These are phyloP conservation scores for Lasioglossum villosulum DNA, from an alignment of 2,888 invertebrate species.

Conservation along the genomic window DNA sequence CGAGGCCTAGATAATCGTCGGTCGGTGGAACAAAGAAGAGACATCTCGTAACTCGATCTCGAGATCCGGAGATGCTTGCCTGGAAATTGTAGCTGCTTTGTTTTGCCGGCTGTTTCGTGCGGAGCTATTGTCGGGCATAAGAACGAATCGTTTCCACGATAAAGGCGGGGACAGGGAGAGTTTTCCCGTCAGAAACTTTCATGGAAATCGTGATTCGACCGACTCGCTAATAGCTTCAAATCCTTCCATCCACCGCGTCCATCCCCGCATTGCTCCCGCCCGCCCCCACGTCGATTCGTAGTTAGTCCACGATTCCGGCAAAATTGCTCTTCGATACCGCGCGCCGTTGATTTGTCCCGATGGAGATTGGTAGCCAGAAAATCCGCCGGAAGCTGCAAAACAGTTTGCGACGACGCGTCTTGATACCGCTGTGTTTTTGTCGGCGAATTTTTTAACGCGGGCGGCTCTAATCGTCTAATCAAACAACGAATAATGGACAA, in stretches of 20 bases:
- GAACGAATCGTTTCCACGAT: constrained; percentile 16
- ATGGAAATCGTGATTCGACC: constrained; percentile 30
- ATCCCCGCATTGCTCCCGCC: not conserved
- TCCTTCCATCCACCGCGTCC: not conserved
- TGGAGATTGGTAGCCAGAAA: constrained; percentile 9
- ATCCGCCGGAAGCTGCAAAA: not conserved
- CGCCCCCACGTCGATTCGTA: not conserved
- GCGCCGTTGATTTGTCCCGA: constrained; percentile 21
- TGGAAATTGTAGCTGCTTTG: constrained; percentile 11
- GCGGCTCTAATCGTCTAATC: not conserved
- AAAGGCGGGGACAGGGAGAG: not conserved
- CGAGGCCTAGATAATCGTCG: not conserved
- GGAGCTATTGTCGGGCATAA: constrained; percentile 7
- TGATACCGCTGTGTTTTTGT: not conserved
- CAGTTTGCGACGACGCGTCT: not conserved
- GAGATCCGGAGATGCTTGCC: not conserved
- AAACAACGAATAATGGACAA: not conserved
- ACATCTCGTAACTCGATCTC: constrained; percentile 11
- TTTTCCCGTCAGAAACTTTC: constrained; percentile 18
- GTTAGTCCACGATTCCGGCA: constrained; percentile 12
- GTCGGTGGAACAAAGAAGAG: not conserved
- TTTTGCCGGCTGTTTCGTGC: not conserved
- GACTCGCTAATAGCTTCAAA: constrained; percentile 27
- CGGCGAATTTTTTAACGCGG: not conserved
- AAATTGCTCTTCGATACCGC: constrained; percentile 30